Conservation (phyloP, 2,888 invertebrate genomes). For the Spatulosminthurus flaviceps region DNA sequence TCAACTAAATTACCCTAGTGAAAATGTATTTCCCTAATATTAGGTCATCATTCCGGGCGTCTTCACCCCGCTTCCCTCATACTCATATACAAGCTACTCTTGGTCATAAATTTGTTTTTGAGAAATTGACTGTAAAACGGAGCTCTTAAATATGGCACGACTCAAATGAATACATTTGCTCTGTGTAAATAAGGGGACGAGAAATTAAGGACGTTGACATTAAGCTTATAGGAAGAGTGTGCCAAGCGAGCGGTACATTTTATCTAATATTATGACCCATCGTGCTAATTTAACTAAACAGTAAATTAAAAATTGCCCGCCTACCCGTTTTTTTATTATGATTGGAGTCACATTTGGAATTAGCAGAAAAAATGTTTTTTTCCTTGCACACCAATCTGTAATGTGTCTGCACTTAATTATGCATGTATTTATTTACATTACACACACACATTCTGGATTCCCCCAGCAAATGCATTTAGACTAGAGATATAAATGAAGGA, state of each 20-base stretch:
- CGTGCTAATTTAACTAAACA: constrained; percentile 12
- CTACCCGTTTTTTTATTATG: background rate
- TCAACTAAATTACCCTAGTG: constrained; percentile 22
- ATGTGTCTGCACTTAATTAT: background rate
- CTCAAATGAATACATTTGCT: too few species aligned
- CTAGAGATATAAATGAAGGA: background rate
- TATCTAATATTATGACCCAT: background rate
- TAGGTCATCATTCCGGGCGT: constrained; percentile 16
- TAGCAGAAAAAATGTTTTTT: too few species aligned
- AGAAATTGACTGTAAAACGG: too few species aligned
- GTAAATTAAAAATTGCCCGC: background rate
- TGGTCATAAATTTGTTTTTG: too few species aligned
- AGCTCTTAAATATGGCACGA: too few species aligned
- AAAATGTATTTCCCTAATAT: constrained; percentile 27
- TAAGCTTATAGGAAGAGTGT: background rate
- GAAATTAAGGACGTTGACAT: background rate
- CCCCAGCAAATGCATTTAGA: background rate
- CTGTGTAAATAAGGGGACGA: background rate
- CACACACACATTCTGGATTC: too few species aligned
- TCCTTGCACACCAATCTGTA: too few species aligned
- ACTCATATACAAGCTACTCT: too few species aligned
- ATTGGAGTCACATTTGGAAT: constrained; percentile 7
- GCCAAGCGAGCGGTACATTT: background rate
- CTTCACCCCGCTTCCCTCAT: too few species aligned
- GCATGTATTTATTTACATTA: background rate